Conservation (phyloP, 2,888 invertebrate species). For the Ligdia adustata region DNA sequence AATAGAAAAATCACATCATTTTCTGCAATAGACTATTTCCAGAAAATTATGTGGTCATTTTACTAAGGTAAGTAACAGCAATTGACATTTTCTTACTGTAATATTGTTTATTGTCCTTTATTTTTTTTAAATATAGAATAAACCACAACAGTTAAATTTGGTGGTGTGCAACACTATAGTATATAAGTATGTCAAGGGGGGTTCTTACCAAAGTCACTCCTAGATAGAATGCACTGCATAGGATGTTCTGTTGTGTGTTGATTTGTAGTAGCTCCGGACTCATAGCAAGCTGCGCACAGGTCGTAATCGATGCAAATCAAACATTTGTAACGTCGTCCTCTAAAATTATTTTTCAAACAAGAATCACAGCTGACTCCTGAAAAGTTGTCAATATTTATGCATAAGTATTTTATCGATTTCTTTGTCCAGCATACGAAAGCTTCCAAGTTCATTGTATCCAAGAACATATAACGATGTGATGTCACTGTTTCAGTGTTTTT, state of each 20-base stretch:
- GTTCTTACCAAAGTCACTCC: constrained; percentile 95
- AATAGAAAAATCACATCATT: not conserved
- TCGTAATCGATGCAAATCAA: constrained; percentile 99
- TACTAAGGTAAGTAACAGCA: too few species aligned
- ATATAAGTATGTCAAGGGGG: constrained; percentile 7
- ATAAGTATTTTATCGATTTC: constrained; percentile 46
- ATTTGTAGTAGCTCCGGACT: constrained; percentile 94
- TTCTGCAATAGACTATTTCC: too few species aligned
- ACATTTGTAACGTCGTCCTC: constrained; percentile 99
- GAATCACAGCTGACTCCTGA: constrained; percentile 99
- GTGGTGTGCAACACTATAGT: too few species aligned
- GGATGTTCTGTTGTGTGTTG: constrained; percentile 98
- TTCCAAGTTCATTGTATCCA: constrained; percentile 35
- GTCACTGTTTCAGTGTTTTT: constrained; percentile 52
- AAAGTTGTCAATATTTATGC: constrained; percentile 71
- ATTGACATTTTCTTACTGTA: too few species aligned
- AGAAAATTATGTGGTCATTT: too few species aligned
- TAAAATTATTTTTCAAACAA: constrained; percentile 98
- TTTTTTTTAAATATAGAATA: too few species aligned
- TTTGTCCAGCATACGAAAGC: constrained; percentile 32
- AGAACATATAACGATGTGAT: constrained; percentile 38
- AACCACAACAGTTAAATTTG: too few species aligned
- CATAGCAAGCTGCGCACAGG: constrained; percentile 98
- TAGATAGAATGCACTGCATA: constrained; percentile 99
- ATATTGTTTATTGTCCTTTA: too few species aligned